Conservation (phyloP, 2,888 invertebrate genomes). For the Agrotis clavis region DNA sequence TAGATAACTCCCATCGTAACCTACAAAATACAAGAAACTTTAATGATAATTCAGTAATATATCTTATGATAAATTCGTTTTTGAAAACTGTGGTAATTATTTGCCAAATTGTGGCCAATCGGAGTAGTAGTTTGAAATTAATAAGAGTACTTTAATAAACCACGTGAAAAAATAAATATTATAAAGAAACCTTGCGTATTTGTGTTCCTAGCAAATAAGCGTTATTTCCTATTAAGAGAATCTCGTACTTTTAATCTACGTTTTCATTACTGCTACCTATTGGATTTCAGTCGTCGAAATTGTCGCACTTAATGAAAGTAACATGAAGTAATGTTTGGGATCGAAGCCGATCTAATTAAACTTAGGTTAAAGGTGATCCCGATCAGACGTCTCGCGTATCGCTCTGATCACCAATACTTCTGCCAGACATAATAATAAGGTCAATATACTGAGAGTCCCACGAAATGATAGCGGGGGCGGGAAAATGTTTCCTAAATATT, state of each 20-base stretch:
- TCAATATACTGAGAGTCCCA: constrained; percentile 22
- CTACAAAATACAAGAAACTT: background rate
- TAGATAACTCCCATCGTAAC: background rate
- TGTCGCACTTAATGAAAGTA: constrained; percentile 52
- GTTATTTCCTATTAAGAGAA: constrained; percentile 22
- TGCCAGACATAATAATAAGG: constrained; percentile 37
- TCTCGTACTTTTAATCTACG: constrained; percentile 36
- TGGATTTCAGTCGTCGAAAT: constrained; percentile 49
- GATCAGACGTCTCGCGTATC: constrained; percentile 40
- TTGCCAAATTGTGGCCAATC: too few relatives aligned
- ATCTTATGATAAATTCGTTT: background rate
- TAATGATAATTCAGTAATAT: background rate
- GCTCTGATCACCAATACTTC: constrained; percentile 38
- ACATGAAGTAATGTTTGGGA: constrained; percentile 57
- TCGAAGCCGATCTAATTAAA: constrained; percentile 57
- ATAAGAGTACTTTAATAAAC: too few relatives aligned
- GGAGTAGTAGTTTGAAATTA: too few relatives aligned
- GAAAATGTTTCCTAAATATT: constrained; percentile 1
- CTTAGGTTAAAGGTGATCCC: constrained; percentile 42
- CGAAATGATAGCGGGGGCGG: background rate
- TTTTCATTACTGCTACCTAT: constrained; percentile 53
- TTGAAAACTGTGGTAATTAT: background rate
- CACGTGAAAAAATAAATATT: background rate
- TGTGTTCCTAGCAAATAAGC: constrained; percentile 13
- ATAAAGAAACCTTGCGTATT: background rate